Evolutionary conservation across 2,797 vertebrate genomes (phyloP), one percentile per base, ranked within the genome.

Genomic region (Pangasius krempfi): DNA sequence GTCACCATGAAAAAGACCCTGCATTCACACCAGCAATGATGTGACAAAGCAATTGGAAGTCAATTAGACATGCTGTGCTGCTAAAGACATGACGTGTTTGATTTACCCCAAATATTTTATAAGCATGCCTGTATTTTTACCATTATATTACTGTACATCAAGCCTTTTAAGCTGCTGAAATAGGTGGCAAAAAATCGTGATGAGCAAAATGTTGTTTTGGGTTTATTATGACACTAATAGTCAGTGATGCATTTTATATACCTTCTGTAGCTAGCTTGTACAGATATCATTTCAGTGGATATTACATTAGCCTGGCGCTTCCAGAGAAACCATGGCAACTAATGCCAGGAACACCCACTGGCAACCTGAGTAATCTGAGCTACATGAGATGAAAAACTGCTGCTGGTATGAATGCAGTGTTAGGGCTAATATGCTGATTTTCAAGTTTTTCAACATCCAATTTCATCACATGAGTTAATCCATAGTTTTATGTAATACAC

Each of bases 301-400:
- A 80, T 80, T 80, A 58, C 18, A 80, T 80, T 56, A 37, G 52
- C 78, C 52, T 58, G 9, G 30, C 8, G 10, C 54, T 37, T 22
- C 78, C 18, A 37, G 52, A 58, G 52, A 58, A 80, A 80, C 54
- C 78, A 80, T 80, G 78, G 54, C 30, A 80, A 80, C 81, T 62
- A 62, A 30, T 84, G 81, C 58, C 60, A 58, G 79, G 54, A 82
- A 40, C 79, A 44, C 47, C 81, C 13, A 27, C 60, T 66, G 44
- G 60, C 81, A 66, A 30, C 25, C 37, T 64, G 58, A 60, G 81
- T 54, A 80, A 80, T 80, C 78, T 56, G 78, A 80, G 54, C 78
- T 80, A 80, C 54, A 80, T 56, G n/a, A 37, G 78, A 56, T 58
- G 44, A 52, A 78, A 50, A 44, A 73, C 22, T 40, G 70, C 70